Base-by-base conservation (phyloP, 2,113 vertebrate species). In the Catharus fuscescens region DNA sequence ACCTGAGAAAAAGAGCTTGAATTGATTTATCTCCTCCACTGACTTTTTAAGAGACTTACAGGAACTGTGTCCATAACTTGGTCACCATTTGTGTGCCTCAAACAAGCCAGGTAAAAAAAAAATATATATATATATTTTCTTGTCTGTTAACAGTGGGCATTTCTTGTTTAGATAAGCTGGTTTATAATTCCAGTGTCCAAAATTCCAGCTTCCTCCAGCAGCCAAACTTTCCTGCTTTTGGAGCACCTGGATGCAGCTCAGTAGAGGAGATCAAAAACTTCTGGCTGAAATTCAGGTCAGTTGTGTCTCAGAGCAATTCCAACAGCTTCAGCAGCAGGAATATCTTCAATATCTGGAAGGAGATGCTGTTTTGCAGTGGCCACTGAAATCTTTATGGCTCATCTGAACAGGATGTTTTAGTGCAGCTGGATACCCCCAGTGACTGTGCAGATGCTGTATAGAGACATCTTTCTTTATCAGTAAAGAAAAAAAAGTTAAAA, bases 391-490 rank as follows among this genome's bases (percentile, higher is more conserved):
- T 82, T 88, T 88, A 36, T 70, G 67, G 88, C 74, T 83, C 26
- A 70, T 77, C 86, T 65, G 79, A 92, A 7, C 74, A 86, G 62
- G 82, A 83, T 94, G 79, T 61, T 96, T 1, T 7, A 83, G 77
- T 90, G 59, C 86, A 83, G 11, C 62, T 72, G 80, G 70, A 32
- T 73, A 40, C 45, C 31, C 59, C 54, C 3, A 9, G 18, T 73
- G 66, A 78, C 64, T 45, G 45, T 80, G 52, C 80, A 86, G 86
- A 70, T 88, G 64, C 62, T 83, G 20, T 21, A 66, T 52, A 56
- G 82, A 94, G 72, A 93, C 90, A 70, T 95, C 82, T 90, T 90
- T 95, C 88, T 79, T 93, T 93, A 88, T 77, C 86, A 73, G 59
- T 17, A 3, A 21, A 52, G 44, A n/a, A 40, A 19, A 21, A n/a